phyloP scores from a whole-genome alignment of 2,113 vertebrate species.

The Sebastes fasciatus region DNA sequence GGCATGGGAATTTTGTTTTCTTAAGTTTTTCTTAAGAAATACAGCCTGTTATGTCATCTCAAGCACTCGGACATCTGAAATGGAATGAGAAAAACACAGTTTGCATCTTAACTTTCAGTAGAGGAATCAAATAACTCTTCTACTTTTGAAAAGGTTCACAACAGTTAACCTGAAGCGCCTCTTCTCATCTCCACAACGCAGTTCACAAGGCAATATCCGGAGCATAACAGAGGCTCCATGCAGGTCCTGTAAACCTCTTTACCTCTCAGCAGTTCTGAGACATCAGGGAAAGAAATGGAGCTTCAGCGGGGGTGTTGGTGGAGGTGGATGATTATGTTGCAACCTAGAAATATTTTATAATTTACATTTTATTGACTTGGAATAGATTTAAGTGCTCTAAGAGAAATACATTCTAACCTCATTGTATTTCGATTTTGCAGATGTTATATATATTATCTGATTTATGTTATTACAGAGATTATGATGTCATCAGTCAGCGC shows the following conservation, averaged over 20 bases:
- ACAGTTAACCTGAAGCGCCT: conserved; percentile 1
- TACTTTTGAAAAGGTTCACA: not conserved
- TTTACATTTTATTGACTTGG: too few species aligned
- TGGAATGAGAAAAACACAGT: not conserved
- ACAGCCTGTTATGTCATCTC: not conserved
- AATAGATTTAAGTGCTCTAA: too few species aligned
- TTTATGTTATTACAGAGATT: too few species aligned
- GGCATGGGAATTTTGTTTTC: not conserved
- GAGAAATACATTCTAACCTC: too few species aligned
- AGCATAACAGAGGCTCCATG: not conserved
- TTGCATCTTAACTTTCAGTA: not conserved
- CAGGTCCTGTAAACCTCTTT: conserved; percentile 6
- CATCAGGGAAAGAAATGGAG: not conserved
- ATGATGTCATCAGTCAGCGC: too few species aligned
- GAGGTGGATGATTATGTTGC: not conserved
- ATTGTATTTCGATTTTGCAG: too few species aligned
- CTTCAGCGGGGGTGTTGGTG: not conserved
- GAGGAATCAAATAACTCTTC: not conserved
- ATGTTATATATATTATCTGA: too few species aligned
- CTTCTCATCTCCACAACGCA: too few species aligned
- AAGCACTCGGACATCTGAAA: not conserved
- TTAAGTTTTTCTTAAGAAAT: not conserved
- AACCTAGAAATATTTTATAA: too few species aligned
- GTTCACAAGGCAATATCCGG: conserved; percentile 5
- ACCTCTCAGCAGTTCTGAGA: not conserved